These are phyloP conservation scores for Lepus townsendii DNA, from an alignment of 2,797 vertebrate genomes.

Conservation along the genomic window DNA sequence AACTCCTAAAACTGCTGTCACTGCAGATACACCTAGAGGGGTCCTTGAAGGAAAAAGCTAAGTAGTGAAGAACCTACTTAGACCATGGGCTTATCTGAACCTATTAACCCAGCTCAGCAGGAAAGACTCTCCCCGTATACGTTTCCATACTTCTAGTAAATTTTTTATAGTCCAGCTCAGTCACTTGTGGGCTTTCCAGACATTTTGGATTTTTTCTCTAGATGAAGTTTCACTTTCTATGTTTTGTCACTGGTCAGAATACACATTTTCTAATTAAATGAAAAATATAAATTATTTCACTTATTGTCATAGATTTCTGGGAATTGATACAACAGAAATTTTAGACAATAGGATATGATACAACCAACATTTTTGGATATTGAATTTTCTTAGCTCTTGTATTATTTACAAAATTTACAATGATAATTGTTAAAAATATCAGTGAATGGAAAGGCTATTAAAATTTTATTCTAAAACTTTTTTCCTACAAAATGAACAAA, in stretches of 20 bases:
- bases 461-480: not conserved
- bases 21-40: slow-evolving; percentile 81
- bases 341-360: not conserved
- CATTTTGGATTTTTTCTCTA: slow-evolving; percentile 35
- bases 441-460: not conserved
- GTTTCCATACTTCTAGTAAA: not conserved
- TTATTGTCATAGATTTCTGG: not conserved
- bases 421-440: not conserved
- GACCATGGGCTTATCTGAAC: slow-evolving; percentile 42
- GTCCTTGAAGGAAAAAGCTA: slow-evolving; percentile 69
- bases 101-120: slow-evolving; percentile 53
- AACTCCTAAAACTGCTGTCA: slow-evolving; percentile 88
- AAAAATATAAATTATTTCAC: slow-evolving; percentile 28
- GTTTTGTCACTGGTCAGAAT: slow-evolving; percentile 34
- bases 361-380: not conserved
- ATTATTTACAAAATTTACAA: not conserved
- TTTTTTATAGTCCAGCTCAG: not conserved
- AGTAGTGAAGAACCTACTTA: slow-evolving; percentile 63
- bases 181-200: not conserved
- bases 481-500: not conserved
- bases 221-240: slow-evolving; percentile 29
- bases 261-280: not conserved
- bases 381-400: not conserved
- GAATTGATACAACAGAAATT: slow-evolving; percentile 8
- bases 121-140: not conserved